Conservation (phyloP, 2,113 vertebrate species). For the Notiomystis cincta region DNA sequence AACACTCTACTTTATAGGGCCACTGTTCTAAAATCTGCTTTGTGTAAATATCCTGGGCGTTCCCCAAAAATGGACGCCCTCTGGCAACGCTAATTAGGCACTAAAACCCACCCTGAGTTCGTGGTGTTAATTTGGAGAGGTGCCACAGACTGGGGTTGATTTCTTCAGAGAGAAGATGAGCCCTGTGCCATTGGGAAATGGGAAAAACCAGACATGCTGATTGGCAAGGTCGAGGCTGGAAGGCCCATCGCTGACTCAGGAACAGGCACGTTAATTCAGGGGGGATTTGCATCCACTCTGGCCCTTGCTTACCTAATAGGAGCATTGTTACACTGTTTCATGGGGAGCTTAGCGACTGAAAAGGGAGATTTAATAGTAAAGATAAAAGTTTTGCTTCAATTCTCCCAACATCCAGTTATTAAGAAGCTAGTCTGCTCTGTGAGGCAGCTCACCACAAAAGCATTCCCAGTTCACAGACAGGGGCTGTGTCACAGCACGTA, state of each 20-base stretch:
- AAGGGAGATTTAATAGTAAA: constrained; percentile 54
- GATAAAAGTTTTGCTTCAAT: constrained; percentile 64
- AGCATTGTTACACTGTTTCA: constrained; percentile 48
- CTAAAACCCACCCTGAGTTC: background rate
- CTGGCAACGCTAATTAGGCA: background rate
- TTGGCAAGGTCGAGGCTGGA: constrained; percentile 54
- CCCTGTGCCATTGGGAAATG: constrained; percentile 22
- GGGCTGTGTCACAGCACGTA: background rate
- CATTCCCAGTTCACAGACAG: background rate
- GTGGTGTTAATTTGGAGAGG: constrained; percentile 21
- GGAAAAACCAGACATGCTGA: constrained; percentile 37
- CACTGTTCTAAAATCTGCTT: background rate
- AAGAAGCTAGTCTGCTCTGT: constrained; percentile 24
- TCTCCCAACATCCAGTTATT: constrained; percentile 19
- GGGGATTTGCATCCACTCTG: constrained; percentile 47
- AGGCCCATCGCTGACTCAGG: constrained; percentile 31
- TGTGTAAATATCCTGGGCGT: background rate
- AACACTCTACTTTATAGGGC: background rate
- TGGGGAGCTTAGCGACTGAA: constrained; percentile 52
- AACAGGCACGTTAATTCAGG: constrained; percentile 5
- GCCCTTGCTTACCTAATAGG: constrained; percentile 61
- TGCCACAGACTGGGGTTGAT: background rate
- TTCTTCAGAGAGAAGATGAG: constrained; percentile 8
- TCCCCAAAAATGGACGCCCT: background rate
- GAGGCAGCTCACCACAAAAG: background rate